A percentile compares a stretch with the other conserved stretches of the same genome.
Conservation (phyloP, 2,113 vertebrate species). For the Epinephelus lanceolatus region DNA sequence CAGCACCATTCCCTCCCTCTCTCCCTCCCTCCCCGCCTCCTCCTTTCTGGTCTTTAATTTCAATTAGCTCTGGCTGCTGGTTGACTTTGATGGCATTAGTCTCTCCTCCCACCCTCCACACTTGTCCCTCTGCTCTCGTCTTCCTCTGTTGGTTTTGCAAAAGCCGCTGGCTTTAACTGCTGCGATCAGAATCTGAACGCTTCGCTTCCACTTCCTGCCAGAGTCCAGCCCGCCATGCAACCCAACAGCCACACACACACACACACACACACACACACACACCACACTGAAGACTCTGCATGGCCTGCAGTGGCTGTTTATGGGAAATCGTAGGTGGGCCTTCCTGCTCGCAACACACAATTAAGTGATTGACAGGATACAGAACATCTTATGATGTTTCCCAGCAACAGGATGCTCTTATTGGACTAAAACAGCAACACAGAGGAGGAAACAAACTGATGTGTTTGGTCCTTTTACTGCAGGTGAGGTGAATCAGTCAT, state of each 20-base stretch:
- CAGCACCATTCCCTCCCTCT: not conserved
- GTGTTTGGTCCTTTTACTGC: not conserved
- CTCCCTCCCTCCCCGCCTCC: constrained; percentile 19
- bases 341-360: not conserved
- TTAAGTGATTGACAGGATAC: not conserved
- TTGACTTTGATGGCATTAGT: constrained; percentile 74
- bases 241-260: not conserved
- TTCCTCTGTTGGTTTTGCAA: constrained; percentile 74
- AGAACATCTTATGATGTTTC: not conserved
- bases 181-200: constrained; percentile 58
- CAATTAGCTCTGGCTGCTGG: constrained; percentile 73
- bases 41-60: constrained; percentile 75
- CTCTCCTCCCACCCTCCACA: constrained; percentile 38
- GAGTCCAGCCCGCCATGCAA: not conserved
- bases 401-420: not conserved
- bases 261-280: not conserved
- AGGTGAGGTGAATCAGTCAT: not conserved
- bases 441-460: not conserved
- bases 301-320: not conserved
- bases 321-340: not conserved
- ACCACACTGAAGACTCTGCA: not conserved
- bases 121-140: constrained; percentile 46
- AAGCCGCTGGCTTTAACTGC: constrained; percentile 65
- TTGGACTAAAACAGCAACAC: not conserved
- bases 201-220: constrained; percentile 52